Base-by-base conservation (phyloP, 2,113 vertebrate genomes). In the Sterrhoptilus dennistouni region DNA sequence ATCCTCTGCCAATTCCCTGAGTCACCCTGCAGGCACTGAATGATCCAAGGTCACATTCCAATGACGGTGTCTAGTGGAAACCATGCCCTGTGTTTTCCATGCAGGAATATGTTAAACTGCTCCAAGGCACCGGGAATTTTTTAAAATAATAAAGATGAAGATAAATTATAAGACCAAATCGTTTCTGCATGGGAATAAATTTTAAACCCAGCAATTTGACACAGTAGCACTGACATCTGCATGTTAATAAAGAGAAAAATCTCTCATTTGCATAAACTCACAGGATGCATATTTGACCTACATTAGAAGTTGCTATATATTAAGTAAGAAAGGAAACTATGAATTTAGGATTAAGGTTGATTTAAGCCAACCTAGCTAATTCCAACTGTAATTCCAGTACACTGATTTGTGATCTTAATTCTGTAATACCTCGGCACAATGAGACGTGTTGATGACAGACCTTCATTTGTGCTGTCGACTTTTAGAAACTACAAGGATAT, bases 261-360 rank as follows among this genome's bases (percentile, higher is more conserved):
- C 65, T 92, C 78, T 44, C 29, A 83, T 90, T 86, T 95, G 82
- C 90, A 96, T 90, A 96, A 93, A 89, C 52, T 92, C 64, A 38
- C 83, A 92, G 83, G 71, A 93, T 11, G 1, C 44, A 35, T 50
- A 70, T 75, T 93, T 93, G 89, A 94, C 92, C 83, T 94, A 96
- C 76, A 96, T 95, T 94, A 69, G 64, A 94, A 82, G 40, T n/a
- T 76, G 65, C 87, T 87, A 81, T 75, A 75, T 45, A 78, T 84
- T 90, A 96, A 87, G 49, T 14, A 66, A 76, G 33, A 47, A 93
- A 80, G 33, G 52, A 66, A 94, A 95, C 27, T 28, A 36, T 53
- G 38, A 89, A 94, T 95, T 95, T 69, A 82, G 65, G 77, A 86
- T 95, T 84, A 93, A 84, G 38, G 49, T 25, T 82, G 83, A 84